Evolutionary conservation across 1,140 invertebrate species (phyloP), one percentile per base, ranked within the genome.

Genomic region (Palaemon carinicauda): DNA sequence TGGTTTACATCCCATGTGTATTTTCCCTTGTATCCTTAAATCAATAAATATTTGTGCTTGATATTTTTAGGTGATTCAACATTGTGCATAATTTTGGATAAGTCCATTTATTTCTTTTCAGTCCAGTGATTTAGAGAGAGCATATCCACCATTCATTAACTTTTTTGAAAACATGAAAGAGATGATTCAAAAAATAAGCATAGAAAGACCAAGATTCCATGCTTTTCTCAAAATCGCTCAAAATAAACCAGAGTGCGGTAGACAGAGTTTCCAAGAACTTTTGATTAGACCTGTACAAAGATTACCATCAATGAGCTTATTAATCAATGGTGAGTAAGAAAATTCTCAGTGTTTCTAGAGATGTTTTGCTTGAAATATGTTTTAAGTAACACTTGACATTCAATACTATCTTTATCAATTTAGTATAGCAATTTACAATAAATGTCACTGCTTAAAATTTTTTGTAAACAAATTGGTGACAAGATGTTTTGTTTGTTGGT

Each of bases 151-250:
- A 9, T 99, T 98, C 92, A 96, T 99, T 15, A 99, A 99, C 92
- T 99, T 97, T 91, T 99, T 98, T 92, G 97, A 99, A 92, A 96
- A 97, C 91, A 97, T 97, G 90, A 98, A 98, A 92, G 96, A 98
- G 90, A 97, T 96, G 92, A 94, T 99, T 89, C 92, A 94, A 87
- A 94, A 96, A 90, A 98, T 97, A 93, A 97, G 98, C 93, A 94
- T 94, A 91, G 95, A 95, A 89, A 98, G 98, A 91, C 97, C 97
- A 29, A 94, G 97, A 91, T 99, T 99, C 93, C 97, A 99, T 92
- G 98, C 98, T 89, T 99, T 99, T 92, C 93, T 99, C n/a, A 99
- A 98, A 93, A 97, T 98, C 90, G 96, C 96, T 90, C 96, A 97
- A 91, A 95, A 95, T 60, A 90, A 88, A 73, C 88, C 87, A 27